phyloP scores from a whole-genome alignment of 1,140 invertebrate species.

The Melitaea cinxia region DNA sequence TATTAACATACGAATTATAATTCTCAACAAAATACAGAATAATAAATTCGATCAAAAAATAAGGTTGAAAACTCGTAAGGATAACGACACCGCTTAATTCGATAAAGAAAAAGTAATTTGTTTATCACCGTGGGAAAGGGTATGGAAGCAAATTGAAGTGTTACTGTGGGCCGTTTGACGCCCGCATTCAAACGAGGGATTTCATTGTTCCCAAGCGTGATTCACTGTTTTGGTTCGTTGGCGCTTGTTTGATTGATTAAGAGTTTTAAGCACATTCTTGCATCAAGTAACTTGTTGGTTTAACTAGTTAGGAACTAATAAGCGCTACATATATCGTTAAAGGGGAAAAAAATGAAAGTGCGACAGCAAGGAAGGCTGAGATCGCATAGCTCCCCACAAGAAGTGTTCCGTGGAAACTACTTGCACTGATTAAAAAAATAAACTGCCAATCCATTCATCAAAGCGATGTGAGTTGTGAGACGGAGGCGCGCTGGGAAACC shows the following conservation, averaged over 20 bases:
- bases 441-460: conserved; percentile 76
- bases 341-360: background rate
- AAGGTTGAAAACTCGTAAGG: conserved; percentile 49
- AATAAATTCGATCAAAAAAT: conserved; percentile 18
- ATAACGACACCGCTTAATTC: conserved; percentile 64
- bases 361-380: conserved; percentile 4
- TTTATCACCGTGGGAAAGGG: conserved; percentile 78
- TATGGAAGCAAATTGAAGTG: conserved; percentile 77
- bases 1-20: conserved; percentile 26
- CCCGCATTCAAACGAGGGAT: conserved; percentile 77
- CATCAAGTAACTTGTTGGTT: conserved; percentile 19
- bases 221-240: conserved; percentile 74
- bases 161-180: conserved; percentile 70
- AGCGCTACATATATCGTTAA: conserved; percentile 8
- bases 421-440: conserved; percentile 61
- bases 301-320: conserved; percentile 29
- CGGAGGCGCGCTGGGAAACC: conserved; percentile 66
- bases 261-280: conserved; percentile 60
- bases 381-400: conserved; percentile 40
- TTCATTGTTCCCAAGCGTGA: conserved; percentile 74
- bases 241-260: conserved; percentile 73
- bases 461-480: conserved; percentile 46
- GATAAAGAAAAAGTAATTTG: conserved; percentile 70
- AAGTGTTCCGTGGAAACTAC: conserved; percentile 53
- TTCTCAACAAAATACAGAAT: conserved; percentile 24